A percentile compares a stretch with the other conserved stretches of the same genome.
Evolutionary conservation across 2,888 invertebrate genomes (phyloP).

Genomic region (Caenorhabditis afra): DNA sequence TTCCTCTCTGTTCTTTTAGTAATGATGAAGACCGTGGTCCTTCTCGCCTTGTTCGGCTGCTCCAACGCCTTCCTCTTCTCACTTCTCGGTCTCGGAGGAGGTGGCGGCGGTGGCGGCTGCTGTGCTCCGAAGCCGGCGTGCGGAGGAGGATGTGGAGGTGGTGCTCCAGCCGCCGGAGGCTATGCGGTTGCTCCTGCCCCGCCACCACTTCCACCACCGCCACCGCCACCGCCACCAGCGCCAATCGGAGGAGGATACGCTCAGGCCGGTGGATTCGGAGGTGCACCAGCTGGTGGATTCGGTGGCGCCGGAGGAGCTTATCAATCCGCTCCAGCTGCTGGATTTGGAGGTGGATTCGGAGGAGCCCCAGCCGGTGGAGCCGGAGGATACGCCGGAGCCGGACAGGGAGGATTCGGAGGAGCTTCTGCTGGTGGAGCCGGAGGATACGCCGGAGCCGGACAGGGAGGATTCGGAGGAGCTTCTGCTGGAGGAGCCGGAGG

Average conservation of each 20-base stretch:
- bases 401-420: constrained; percentile 38
- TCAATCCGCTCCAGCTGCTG: constrained; percentile 23
- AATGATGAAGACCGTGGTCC: constrained; percentile 43
- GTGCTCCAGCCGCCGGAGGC: constrained; percentile 33
- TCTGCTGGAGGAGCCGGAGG: constrained; percentile 20
- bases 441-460: constrained; percentile 30
- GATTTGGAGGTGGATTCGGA: constrained; percentile 23
- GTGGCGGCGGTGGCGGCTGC: constrained; percentile 49
- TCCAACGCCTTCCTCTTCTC: constrained; percentile 58
- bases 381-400: constrained; percentile 52
- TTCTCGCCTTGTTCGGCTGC: constrained; percentile 53
- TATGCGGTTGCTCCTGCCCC: constrained; percentile 53
- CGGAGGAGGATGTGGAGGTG: constrained; percentile 52
- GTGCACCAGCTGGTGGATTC: constrained; percentile 16
- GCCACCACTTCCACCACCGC: constrained; percentile 37
- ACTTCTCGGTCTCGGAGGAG: constrained; percentile 44
- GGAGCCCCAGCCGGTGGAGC: constrained; percentile 23
- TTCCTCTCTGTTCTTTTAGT: background rate
- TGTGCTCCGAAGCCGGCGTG: constrained; percentile 49
- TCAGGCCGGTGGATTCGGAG: constrained; percentile 37
- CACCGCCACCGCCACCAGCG: constrained; percentile 44
- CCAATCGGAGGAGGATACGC: constrained; percentile 49
- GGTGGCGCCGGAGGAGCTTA: constrained; percentile 42
- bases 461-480: constrained; percentile 33
- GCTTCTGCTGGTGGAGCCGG: constrained; percentile 11